Evolutionary conservation across 2,888 invertebrate genomes (phyloP).

Genomic region (Tryphoninae sp.): DNA sequence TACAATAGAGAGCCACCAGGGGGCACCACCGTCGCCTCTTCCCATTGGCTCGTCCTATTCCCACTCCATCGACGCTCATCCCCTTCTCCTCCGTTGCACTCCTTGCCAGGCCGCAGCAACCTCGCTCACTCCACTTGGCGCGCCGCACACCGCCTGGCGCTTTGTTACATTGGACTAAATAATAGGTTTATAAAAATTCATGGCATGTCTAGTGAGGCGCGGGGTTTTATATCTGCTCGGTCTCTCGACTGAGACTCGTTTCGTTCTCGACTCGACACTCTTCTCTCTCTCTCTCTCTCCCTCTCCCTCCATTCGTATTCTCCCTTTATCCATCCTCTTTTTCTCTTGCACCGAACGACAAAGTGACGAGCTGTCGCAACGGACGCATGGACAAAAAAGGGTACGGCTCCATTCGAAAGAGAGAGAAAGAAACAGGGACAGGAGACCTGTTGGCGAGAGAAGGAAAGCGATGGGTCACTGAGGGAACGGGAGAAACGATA

Average conservation of each 20-base stretch:
- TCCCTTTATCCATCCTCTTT: constrained; percentile 47
- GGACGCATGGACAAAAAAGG: constrained; percentile 55
- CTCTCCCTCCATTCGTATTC: constrained; percentile 52
- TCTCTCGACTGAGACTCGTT: constrained; percentile 43
- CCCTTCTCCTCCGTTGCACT: not conserved
- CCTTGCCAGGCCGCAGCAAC: not conserved
- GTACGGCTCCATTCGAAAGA: constrained; percentile 16
- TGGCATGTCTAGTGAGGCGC: constrained; percentile 70
- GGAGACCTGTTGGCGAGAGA: constrained; percentile 5
- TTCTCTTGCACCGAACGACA: constrained; percentile 62
- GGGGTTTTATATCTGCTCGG: constrained; percentile 66
- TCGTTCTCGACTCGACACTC: constrained; percentile 49
- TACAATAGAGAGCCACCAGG: constrained; percentile 63
- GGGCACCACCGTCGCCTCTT: constrained; percentile 22
- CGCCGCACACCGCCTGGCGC: constrained; percentile 57
- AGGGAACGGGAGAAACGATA: constrained; percentile 56
- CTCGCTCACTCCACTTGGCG: not conserved
- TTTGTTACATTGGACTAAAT: constrained; percentile 78
- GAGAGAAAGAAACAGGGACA: constrained; percentile 49
- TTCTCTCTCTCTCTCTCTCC: constrained; percentile 45
- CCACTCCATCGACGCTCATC: not conserved
- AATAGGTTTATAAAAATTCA: constrained; percentile 80
- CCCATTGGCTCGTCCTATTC: constrained; percentile 2
- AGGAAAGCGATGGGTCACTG: constrained; percentile 26
- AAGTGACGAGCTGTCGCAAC: constrained; percentile 66